Conservation (phyloP, 2,797 vertebrate species). For the Acanthornis magna region DNA sequence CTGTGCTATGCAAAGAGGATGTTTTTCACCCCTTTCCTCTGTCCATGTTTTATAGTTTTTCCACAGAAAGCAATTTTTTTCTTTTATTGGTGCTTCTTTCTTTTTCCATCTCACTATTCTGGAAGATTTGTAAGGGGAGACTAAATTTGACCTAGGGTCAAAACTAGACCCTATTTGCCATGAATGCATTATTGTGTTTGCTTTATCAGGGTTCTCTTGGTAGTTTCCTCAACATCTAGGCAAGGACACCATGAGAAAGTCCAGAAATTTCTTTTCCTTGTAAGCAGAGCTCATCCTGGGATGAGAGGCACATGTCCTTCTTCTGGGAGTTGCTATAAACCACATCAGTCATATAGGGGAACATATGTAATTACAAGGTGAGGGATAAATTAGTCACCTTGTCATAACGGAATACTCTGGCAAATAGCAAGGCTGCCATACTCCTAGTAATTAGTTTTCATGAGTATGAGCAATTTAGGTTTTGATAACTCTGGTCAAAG, state of each 20-base stretch:
- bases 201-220: neutral
- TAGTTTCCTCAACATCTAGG: neutral
- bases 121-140: neutral
- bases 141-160: neutral
- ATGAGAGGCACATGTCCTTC: neutral
- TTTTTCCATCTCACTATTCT: neutral
- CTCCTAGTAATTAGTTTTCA: neutral
- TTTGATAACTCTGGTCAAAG: neutral
- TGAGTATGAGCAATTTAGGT: neutral
- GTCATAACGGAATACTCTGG: neutral
- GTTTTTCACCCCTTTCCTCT: neutral
- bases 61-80: neutral
- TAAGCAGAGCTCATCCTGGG: neutral
- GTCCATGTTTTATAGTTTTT: neutral
- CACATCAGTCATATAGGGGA: neutral
- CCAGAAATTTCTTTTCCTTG: neutral
- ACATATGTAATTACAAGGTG: neutral
- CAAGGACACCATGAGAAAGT: neutral
- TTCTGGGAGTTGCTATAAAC: neutral
- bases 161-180: neutral
- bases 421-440: neutral
- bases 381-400: neutral
- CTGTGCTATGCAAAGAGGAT: fast-evolving
- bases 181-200: fast-evolving
- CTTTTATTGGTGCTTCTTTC: neutral